phyloP scores from a whole-genome alignment of 1,140 invertebrate genomes.

The Dysdera silvatica region DNA sequence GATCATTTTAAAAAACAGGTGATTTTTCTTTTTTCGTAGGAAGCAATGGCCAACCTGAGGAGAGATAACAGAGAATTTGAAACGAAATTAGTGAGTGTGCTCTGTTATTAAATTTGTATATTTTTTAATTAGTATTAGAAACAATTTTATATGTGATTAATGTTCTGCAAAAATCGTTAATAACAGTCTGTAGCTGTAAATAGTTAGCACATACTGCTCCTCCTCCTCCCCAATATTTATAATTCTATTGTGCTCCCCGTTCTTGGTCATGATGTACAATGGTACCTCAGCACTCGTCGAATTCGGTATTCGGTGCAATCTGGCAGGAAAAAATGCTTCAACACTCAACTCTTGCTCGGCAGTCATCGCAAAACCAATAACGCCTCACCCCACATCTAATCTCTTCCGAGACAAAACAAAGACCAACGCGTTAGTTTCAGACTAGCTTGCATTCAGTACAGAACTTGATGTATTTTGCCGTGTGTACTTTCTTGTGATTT shows the following conservation, averaged over 20 bases:
- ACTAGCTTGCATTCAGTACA: too few relatives aligned
- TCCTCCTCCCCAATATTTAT: not conserved
- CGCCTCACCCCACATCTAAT: too few relatives aligned
- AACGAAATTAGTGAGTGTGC: constrained; percentile 13
- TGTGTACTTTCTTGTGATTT: not conserved
- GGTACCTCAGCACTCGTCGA: too few relatives aligned
- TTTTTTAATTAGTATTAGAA: not conserved
- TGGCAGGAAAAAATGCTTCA: too few relatives aligned
- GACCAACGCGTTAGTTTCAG: too few relatives aligned
- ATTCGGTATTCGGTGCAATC: too few relatives aligned
- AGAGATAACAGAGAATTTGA: constrained; percentile 25
- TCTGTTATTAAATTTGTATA: not conserved
- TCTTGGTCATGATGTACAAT: too few relatives aligned
- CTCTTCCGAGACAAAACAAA: too few relatives aligned
- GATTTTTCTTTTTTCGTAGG: not conserved
- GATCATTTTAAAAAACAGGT: not conserved
- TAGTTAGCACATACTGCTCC: not conserved
- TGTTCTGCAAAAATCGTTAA: not conserved
- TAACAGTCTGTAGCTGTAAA: not conserved
- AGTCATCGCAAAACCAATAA: too few relatives aligned
- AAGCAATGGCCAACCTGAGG: constrained; percentile 4
- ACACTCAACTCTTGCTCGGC: too few relatives aligned
- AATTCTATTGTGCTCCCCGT: not conserved
- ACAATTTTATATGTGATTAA: not conserved
- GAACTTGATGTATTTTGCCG: too few relatives aligned